A percentile compares a stretch with the other conserved stretches of the same genome.
phyloP scores from a whole-genome alignment of 1,140 invertebrate genomes.

The Ephestia elutella region DNA sequence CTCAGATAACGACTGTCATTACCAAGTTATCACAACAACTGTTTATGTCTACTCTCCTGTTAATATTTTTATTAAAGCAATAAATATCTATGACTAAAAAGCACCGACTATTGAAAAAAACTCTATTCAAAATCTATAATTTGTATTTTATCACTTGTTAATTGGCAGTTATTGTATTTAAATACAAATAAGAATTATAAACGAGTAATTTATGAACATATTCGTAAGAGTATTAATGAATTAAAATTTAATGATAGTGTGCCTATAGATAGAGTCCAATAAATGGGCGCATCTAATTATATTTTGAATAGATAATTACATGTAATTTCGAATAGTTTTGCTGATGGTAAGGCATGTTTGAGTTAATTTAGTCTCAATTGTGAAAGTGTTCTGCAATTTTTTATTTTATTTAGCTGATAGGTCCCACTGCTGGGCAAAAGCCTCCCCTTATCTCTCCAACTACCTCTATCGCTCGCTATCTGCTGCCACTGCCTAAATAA shows the following conservation, averaged over 20 bases:
- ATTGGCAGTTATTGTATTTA: conserved; percentile 10
- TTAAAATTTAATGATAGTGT: neutral
- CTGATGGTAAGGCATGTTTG: too few species aligned
- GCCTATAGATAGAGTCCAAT: neutral
- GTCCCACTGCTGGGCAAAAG: too few species aligned
- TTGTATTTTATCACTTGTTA: conserved; percentile 19
- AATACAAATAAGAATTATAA: neutral
- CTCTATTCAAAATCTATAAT: conserved; percentile 11
- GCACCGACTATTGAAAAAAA: neutral
- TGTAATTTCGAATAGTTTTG: too few species aligned
- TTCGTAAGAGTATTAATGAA: neutral
- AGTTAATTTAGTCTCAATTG: too few species aligned
- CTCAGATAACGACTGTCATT: neutral
- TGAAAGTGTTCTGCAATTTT: too few species aligned
- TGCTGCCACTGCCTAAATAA: too few species aligned
- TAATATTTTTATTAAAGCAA: neutral
- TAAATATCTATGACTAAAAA: neutral
- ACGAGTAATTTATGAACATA: neutral
- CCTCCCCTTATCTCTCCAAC: too few species aligned
- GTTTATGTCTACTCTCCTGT: neutral
- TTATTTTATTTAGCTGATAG: too few species aligned
- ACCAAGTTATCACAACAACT: conserved; percentile 1
- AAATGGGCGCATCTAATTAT: conserved; percentile 1
- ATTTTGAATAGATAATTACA: too few species aligned
- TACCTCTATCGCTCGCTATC: too few species aligned